Percentiles rank a stretch among this genome's conserved stretches.
These are phyloP conservation scores for Petaurus breviceps DNA, from an alignment of 2,113 vertebrate species.

Conservation along the genomic window DNA sequence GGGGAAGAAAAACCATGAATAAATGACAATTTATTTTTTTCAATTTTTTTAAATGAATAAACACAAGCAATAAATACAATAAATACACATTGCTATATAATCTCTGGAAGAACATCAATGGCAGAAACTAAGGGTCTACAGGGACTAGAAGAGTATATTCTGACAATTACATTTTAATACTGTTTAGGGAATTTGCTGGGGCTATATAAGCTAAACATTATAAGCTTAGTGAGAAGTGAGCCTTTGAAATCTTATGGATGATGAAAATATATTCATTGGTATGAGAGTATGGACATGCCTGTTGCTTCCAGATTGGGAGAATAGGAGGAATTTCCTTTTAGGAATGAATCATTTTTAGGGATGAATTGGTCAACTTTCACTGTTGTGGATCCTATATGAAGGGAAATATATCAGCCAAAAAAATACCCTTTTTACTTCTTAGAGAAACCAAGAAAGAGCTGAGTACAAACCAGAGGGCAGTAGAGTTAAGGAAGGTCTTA, in stretches of 20 bases:
- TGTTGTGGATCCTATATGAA: neutral
- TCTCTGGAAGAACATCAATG: neutral
- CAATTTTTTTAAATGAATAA: too few species aligned
- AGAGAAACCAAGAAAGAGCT: neutral
- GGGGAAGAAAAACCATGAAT: too few species aligned
- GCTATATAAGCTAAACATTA: neutral
- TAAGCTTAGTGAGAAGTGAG: neutral
- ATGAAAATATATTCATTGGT: neutral
- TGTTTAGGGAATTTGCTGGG: neutral
- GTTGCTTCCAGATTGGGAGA: neutral
- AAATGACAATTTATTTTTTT: too few species aligned
- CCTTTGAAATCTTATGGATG: neutral
- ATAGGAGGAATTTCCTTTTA: neutral
- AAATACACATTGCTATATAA: neutral
- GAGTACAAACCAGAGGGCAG: neutral
- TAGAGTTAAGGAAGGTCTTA: neutral
- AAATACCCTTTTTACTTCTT: too few species aligned
- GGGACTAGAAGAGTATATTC: neutral
- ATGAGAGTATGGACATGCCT: neutral
- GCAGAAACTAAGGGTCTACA: neutral
- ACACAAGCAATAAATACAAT: too few species aligned
- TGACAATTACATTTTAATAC: neutral
- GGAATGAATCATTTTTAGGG: too few species aligned
- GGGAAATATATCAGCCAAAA: neutral
- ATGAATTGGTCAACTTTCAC: neutral